phyloP scores from a whole-genome alignment of 2,113 vertebrate species.

The Urocolius indicus region DNA sequence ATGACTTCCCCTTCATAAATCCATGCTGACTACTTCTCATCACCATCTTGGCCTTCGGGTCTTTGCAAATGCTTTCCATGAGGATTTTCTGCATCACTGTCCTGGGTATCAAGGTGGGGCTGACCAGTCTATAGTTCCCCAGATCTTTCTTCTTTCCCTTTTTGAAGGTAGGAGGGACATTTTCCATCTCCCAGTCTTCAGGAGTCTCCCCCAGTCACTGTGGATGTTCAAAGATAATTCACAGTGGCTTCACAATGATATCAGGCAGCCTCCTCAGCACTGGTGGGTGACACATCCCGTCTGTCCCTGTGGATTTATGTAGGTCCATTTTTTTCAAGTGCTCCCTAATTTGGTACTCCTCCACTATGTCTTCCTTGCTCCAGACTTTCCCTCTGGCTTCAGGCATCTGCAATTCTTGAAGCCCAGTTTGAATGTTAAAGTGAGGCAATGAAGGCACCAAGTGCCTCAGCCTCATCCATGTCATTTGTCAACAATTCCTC shows the following conservation, averaged over 20 bases:
- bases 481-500: background rate
- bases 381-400: background rate
- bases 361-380: background rate
- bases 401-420: background rate
- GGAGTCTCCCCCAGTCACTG: background rate
- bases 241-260: background rate
- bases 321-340: background rate
- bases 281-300: background rate
- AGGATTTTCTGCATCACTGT: background rate
- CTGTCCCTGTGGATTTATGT: background rate
- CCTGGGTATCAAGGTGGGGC: background rate
- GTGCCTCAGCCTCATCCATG: background rate
- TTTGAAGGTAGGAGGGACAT: background rate
- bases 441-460: background rate
- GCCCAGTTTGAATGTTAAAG: background rate
- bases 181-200: background rate
- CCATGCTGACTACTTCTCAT: background rate
- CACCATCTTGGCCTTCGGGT: background rate
- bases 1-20: background rate
- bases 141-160: background rate
- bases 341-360: background rate
- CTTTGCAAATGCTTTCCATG: background rate
- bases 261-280: background rate
- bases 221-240: background rate
- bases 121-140: background rate